Percentiles rank a stretch among this genome's conserved stretches.
Conservation (phyloP, 37 sponge, comb jelly and placozoan genomes). For the Mnemiopsis leidyi region DNA sequence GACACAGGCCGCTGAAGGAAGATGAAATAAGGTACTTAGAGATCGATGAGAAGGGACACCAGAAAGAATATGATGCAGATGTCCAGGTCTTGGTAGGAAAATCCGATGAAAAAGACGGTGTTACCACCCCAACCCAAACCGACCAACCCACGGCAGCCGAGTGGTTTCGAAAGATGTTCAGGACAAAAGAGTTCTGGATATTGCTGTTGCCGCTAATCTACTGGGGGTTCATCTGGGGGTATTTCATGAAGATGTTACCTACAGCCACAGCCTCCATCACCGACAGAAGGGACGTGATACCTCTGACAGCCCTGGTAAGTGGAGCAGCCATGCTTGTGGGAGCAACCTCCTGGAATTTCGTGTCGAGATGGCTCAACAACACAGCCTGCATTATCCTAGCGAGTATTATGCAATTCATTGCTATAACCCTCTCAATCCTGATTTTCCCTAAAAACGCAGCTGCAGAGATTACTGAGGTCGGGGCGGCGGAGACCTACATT, state of each 20-base stretch:
- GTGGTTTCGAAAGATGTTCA: background rate
- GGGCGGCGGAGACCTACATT: background rate
- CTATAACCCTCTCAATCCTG: background rate
- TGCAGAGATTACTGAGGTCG: background rate
- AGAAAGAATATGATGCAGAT: background rate
- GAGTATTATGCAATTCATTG: background rate
- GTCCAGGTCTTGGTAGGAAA: background rate
- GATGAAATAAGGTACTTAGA: background rate
- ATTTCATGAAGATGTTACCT: background rate
- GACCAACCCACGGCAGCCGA: background rate
- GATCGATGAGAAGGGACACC: background rate
- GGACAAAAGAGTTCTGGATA: background rate
- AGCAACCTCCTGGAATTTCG: background rate
- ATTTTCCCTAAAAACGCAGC: background rate
- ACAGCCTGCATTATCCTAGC: background rate
- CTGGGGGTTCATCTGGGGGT: constrained; percentile 18
- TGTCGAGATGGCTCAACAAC: background rate
- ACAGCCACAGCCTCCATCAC: background rate
- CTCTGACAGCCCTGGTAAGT: background rate
- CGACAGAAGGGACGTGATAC: background rate
- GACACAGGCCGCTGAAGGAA: background rate
- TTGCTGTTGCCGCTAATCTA: background rate
- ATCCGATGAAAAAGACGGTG: background rate
- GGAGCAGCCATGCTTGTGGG: background rate
- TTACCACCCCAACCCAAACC: background rate